These are phyloP conservation scores for Spisula solida DNA, from an alignment of 2,888 invertebrate genomes.

Conservation along the genomic window DNA sequence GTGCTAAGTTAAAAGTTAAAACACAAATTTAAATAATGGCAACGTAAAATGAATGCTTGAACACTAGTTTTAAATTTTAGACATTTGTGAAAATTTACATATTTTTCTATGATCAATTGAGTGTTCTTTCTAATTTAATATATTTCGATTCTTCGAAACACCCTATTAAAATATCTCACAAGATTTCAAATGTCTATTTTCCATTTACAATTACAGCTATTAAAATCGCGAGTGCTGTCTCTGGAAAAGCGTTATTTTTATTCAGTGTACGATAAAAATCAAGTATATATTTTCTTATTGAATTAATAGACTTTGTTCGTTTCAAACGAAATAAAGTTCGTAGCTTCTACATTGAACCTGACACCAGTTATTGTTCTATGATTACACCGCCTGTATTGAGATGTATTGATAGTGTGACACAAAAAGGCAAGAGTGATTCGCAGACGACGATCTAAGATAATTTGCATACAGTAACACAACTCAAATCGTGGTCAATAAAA, in stretches of 20 bases:
- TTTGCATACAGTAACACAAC: constrained; percentile 47
- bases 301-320: constrained; percentile 59
- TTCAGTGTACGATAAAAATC: neutral
- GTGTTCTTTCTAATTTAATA: neutral
- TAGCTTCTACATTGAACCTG: constrained; percentile 5
- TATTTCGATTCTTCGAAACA: neutral
- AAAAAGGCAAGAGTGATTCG: constrained; percentile 38
- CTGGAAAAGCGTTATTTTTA: neutral
- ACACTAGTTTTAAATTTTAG: neutral
- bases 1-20: too few relatives aligned
- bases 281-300: constrained; percentile 14
- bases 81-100: constrained; percentile 11
- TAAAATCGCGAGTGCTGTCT: constrained; percentile 19
- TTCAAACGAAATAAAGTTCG: constrained; percentile 54
- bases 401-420: constrained; percentile 27
- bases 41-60: too few relatives aligned
- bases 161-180: constrained; percentile 2
- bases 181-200: constrained; percentile 6
- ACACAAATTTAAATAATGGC: too few relatives aligned
- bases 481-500: constrained; percentile 35
- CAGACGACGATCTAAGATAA: constrained; percentile 44
- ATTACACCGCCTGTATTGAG: constrained; percentile 11
- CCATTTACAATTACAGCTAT: constrained; percentile 39
- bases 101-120: constrained; percentile 7
- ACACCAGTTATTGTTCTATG: constrained; percentile 35